Percentiles rank a stretch among this genome's conserved stretches.
phyloP scores from a whole-genome alignment of 1,140 invertebrate species.

The Ceratosolen fusciceps region DNA sequence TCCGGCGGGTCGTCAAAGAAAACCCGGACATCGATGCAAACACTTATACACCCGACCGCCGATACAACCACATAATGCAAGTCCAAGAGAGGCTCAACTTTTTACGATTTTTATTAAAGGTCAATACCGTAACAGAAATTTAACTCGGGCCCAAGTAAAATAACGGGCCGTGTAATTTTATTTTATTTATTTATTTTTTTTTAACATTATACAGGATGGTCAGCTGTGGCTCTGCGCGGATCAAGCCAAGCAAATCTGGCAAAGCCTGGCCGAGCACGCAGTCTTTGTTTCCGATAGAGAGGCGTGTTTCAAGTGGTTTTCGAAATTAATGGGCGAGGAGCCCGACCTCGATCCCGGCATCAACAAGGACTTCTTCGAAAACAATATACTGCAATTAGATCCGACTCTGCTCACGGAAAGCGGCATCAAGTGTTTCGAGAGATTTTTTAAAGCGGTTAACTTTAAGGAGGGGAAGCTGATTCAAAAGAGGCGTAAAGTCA shows the following conservation, averaged over 20 bases:
- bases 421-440: constrained; percentile 95
- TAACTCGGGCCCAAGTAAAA: too few species aligned
- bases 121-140: too few species aligned
- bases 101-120: constrained; percentile 89
- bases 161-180: not conserved
- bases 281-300: constrained; percentile 94
- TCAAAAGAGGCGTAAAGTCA: constrained; percentile 85
- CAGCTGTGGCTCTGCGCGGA: constrained; percentile 96
- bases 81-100: constrained; percentile 96
- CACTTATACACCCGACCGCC: constrained; percentile 86
- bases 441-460: constrained; percentile 98
- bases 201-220: constrained; percentile 77
- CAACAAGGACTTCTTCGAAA: constrained; percentile 96
- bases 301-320: constrained; percentile 98
- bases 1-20: constrained; percentile 80
- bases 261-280: constrained; percentile 93
- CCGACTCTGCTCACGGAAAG: constrained; percentile 93
- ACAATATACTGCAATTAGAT: constrained; percentile 93
- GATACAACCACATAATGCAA: constrained; percentile 93
- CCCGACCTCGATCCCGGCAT: constrained; percentile 97
- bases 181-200: not conserved
- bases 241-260: constrained; percentile 98
- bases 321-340: constrained; percentile 98
- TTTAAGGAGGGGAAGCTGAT: constrained; percentile 94
- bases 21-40: constrained; percentile 85